Conservation (phyloP, 2,113 vertebrate species). For the Ursus arctos region DNA sequence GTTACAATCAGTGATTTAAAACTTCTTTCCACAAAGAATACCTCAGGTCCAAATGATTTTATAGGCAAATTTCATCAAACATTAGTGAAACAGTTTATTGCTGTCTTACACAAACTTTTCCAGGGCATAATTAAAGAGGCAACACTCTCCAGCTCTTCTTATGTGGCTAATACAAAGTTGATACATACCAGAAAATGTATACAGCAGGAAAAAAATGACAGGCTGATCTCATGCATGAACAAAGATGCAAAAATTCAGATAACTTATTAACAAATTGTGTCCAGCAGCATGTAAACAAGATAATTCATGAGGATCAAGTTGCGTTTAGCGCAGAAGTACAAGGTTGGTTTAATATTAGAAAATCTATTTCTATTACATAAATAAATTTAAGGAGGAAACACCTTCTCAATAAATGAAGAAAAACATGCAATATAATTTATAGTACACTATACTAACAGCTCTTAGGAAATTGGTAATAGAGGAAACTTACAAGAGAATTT, state of each 20-base stretch:
- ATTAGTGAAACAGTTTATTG: not conserved
- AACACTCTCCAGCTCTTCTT: not conserved
- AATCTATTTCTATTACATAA: not conserved
- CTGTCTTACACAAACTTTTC: not conserved
- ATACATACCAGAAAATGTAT: not conserved
- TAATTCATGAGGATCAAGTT: not conserved
- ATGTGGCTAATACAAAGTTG: not conserved
- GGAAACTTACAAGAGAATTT: not conserved
- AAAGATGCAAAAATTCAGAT: not conserved
- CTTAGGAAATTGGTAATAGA: not conserved
- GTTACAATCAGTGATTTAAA: not conserved
- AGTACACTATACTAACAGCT: not conserved
- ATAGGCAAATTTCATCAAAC: not conserved
- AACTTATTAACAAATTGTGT: conserved; percentile 12
- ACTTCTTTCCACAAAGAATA: not conserved
- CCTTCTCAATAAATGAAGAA: not conserved
- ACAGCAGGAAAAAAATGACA: conserved; percentile 5
- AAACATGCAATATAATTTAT: not conserved
- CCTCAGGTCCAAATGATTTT: not conserved
- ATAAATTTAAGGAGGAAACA: not conserved
- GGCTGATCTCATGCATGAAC: not conserved
- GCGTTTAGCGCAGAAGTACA: not conserved
- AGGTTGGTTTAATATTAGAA: conserved; percentile 7
- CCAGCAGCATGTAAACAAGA: not conserved
- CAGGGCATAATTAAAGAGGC: not conserved